phyloP scores from a whole-genome alignment of 2,113 vertebrate genomes.

The Muntiacus reevesi region DNA sequence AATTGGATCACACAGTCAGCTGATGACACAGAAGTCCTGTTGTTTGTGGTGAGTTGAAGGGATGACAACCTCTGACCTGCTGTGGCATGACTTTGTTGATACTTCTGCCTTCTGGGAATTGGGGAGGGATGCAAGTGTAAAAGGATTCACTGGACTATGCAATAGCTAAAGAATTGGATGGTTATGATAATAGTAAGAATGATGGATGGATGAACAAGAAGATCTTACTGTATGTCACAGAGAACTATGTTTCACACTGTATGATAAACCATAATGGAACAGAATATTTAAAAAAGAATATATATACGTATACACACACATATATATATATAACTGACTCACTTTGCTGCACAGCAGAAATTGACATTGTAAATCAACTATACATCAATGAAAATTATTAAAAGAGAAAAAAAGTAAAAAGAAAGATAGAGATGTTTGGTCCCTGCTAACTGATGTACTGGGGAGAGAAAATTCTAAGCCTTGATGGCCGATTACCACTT shows the following conservation, averaged over 20 bases:
- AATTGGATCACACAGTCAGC: not conserved
- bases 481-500: not conserved
- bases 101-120: not conserved
- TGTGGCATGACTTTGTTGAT: not conserved
- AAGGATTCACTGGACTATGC: not conserved
- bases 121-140: not conserved
- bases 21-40: not conserved
- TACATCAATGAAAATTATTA: not conserved
- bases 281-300: not conserved
- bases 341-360: not conserved
- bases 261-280: not conserved
- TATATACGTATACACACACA: accelerated
- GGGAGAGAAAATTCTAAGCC: not conserved
- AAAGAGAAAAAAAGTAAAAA: not conserved
- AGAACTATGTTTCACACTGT: not conserved
- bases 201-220: not conserved
- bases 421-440: not conserved
- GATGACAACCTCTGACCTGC: not conserved
- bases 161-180: not conserved
- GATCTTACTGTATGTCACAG: not conserved
- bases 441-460: not conserved
- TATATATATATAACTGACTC: not conserved
- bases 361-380: not conserved
- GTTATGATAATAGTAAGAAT: not conserved
- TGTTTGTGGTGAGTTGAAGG: not conserved